Percentiles rank a stretch among this genome's conserved stretches.
phyloP scores from a whole-genome alignment of 1,140 invertebrate species.

The Lysiphlebus fabarum region DNA sequence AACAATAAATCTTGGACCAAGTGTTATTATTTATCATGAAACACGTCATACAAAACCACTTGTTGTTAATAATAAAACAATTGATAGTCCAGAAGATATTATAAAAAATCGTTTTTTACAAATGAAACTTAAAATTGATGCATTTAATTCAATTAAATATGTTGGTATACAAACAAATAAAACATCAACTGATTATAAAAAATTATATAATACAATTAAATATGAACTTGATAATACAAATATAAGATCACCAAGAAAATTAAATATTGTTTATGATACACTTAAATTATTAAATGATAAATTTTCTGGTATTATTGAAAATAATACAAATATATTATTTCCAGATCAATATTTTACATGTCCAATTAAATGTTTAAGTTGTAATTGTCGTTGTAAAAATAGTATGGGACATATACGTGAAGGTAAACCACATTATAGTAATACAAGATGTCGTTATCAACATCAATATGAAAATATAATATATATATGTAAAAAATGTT shows the following conservation, averaged over 20 bases:
- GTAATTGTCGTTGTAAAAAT: slow-evolving; percentile 65
- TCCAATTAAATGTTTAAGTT: slow-evolving; percentile 68
- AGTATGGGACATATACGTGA: slow-evolving; percentile 79
- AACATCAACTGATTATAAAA: slow-evolving; percentile 57
- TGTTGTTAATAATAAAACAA: slow-evolving; percentile 51
- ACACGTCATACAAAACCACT: slow-evolving; percentile 69
- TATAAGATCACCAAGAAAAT: slow-evolving; percentile 65
- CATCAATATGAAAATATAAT: slow-evolving; percentile 77
- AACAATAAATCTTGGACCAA: slow-evolving; percentile 65
- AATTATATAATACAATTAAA: slow-evolving; percentile 51
- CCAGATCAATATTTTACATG: slow-evolving; percentile 82
- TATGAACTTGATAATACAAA: slow-evolving; percentile 65
- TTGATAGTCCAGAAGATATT: slow-evolving; percentile 66
- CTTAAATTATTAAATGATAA: slow-evolving; percentile 75
- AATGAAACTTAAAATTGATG: slow-evolving; percentile 64
- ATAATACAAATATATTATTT: slow-evolving; percentile 64
- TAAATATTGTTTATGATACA: slow-evolving; percentile 65
- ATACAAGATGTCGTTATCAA: slow-evolving; percentile 65
- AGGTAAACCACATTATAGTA: slow-evolving; percentile 61
- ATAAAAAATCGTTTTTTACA: slow-evolving; percentile 64
- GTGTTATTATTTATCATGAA: slow-evolving; percentile 79
- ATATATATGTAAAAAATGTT: slow-evolving; percentile 68
- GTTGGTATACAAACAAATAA: slow-evolving; percentile 61
- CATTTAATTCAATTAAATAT: slow-evolving; percentile 73
- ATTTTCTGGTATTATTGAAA: slow-evolving; percentile 66